These are phyloP conservation scores for Steinernema feltiae DNA, from an alignment of 1,140 invertebrate species.

Conservation along the genomic window DNA sequence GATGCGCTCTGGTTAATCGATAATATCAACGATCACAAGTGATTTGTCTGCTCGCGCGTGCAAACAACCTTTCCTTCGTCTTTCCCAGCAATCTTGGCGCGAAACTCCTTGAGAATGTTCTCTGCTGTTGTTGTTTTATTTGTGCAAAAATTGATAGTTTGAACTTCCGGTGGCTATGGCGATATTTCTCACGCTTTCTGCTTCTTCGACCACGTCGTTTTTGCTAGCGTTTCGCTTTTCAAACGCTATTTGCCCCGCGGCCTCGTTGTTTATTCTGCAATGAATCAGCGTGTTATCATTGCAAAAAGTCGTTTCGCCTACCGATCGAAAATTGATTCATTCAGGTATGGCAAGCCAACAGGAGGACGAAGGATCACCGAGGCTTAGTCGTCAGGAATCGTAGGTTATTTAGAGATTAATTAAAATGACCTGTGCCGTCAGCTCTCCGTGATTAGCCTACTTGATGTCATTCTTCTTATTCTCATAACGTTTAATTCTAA, in stretches of 20 bases:
- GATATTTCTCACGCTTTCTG: not conserved
- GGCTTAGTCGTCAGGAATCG: conserved; percentile 7
- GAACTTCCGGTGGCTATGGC: too few relatives aligned
- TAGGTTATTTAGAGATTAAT: not conserved
- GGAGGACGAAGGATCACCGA: not conserved
- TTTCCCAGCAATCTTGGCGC: not conserved
- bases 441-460: not conserved
- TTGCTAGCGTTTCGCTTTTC: not conserved
- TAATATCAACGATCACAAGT: not conserved
- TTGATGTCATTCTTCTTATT: not conserved
- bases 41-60: not conserved
- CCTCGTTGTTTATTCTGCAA: not conserved
- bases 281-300: not conserved
- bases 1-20: too few relatives aligned
- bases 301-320: not conserved
- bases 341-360: not conserved
- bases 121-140: not conserved
- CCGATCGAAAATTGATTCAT: not conserved
- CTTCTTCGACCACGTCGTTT: not conserved
- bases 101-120: conserved; percentile 2
- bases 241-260: too few relatives aligned
- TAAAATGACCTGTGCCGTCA: not conserved
- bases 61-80: not conserved
- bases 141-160: not conserved
- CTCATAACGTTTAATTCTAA: too few relatives aligned